These are phyloP conservation scores for Manis pentadactyla DNA, from an alignment of 2,797 vertebrate genomes.

Conservation along the genomic window DNA sequence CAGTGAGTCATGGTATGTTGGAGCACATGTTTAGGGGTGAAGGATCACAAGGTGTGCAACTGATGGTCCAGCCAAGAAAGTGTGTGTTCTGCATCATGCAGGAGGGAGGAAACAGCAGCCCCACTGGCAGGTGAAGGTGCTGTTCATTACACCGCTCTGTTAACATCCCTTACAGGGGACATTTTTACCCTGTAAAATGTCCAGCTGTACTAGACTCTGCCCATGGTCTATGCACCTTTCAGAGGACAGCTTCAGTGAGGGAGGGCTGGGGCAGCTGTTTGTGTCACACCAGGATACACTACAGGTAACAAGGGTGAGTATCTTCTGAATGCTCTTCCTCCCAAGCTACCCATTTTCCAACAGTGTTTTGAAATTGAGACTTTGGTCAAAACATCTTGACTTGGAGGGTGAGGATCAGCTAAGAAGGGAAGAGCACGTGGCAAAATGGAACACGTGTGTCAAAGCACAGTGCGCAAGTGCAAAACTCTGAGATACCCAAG, in stretches of 20 bases:
- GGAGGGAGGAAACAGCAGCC: not conserved
- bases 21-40: not conserved
- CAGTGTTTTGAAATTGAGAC: not conserved
- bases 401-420: not conserved
- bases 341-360: not conserved
- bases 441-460: fast-evolving
- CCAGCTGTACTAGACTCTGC: too few species aligned
- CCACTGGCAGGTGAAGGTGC: too few species aligned
- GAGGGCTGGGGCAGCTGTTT: not conserved
- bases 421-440: not conserved
- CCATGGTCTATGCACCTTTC: fast-evolving
- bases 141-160: not conserved
- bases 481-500: not conserved
- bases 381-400: not conserved
- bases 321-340: too few species aligned
- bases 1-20: fast-evolving
- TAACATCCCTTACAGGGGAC: not conserved
- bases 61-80: not conserved
- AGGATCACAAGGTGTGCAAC: not conserved
- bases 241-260: not conserved
- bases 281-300: too few species aligned
- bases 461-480: too few species aligned
- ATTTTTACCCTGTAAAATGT: too few species aligned
- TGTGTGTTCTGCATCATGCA: fast-evolving
- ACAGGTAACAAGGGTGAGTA: too few species aligned